phyloP scores from a whole-genome alignment of 2,888 invertebrate genomes.

The Tachina lurida region DNA sequence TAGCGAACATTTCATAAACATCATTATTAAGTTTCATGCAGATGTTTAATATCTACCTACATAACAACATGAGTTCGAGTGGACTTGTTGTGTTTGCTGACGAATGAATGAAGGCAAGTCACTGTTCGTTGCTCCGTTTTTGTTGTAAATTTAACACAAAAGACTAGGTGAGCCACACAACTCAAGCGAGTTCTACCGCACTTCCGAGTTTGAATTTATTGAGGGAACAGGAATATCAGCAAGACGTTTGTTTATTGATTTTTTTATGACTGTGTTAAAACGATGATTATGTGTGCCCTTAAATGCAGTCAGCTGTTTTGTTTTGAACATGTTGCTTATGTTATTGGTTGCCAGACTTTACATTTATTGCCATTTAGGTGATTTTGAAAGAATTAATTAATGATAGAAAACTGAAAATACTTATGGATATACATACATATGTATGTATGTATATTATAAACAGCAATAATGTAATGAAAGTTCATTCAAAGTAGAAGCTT shows the following conservation, averaged over 20 bases:
- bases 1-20: too few species aligned
- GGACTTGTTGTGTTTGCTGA: conserved; percentile 59
- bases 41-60: too few species aligned
- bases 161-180: conserved; percentile 60
- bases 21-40: too few species aligned
- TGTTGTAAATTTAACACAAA: conserved; percentile 32
- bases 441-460: background rate
- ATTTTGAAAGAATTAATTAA: background rate
- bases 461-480: too few species aligned
- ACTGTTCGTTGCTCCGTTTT: conserved; percentile 41
- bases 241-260: conserved; percentile 1
- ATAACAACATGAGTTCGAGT: conserved; percentile 58
- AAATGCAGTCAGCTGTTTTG: conserved; percentile 52
- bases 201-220: conserved; percentile 78
- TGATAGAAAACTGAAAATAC: background rate
- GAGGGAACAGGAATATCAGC: conserved; percentile 71
- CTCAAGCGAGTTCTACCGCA: conserved; percentile 73
- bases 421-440: background rate
- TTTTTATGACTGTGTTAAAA: conserved; percentile 13
- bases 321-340: conserved; percentile 29
- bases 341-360: background rate
- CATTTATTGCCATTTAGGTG: background rate
- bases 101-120: conserved; percentile 17
- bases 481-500: too few species aligned
- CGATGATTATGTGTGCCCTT: background rate